Conservation (phyloP, 1,140 invertebrate genomes). For the Mya arenaria region DNA sequence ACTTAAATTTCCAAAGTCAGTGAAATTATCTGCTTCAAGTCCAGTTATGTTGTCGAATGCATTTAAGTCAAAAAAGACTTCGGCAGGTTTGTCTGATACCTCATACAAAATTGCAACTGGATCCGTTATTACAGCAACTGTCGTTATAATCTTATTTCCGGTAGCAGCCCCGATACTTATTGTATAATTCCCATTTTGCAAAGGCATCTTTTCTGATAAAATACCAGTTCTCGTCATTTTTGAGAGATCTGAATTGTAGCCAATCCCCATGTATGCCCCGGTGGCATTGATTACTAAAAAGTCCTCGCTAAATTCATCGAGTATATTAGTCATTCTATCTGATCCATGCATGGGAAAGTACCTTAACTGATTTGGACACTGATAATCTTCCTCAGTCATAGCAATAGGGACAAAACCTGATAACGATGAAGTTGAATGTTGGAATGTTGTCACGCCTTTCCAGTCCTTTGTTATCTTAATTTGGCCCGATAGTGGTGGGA, state of each 20-base stretch:
- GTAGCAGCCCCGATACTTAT: neutral
- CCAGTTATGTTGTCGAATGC: constrained; percentile 31
- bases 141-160: constrained; percentile 15
- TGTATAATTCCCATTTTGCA: constrained; percentile 30
- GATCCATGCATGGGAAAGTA: neutral
- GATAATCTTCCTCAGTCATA: neutral
- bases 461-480: constrained; percentile 28
- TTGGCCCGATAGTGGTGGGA: neutral
- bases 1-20: neutral
- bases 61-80: constrained; percentile 22
- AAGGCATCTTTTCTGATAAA: neutral
- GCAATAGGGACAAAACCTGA: constrained; percentile 16
- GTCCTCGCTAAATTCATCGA: constrained; percentile 12
- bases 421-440: constrained; percentile 1
- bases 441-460: neutral
- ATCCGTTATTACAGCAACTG: constrained; percentile 22
- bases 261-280: constrained; percentile 26
- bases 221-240: constrained; percentile 5
- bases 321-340: neutral
- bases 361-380: constrained; percentile 13
- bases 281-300: constrained; percentile 1
- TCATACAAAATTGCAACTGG: constrained; percentile 1
- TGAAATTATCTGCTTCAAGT: constrained; percentile 5
- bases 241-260: constrained; percentile 31
- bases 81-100: constrained; percentile 9